Base-by-base conservation (phyloP, 2,888 invertebrate species). In the Dendrolimus pini region DNA sequence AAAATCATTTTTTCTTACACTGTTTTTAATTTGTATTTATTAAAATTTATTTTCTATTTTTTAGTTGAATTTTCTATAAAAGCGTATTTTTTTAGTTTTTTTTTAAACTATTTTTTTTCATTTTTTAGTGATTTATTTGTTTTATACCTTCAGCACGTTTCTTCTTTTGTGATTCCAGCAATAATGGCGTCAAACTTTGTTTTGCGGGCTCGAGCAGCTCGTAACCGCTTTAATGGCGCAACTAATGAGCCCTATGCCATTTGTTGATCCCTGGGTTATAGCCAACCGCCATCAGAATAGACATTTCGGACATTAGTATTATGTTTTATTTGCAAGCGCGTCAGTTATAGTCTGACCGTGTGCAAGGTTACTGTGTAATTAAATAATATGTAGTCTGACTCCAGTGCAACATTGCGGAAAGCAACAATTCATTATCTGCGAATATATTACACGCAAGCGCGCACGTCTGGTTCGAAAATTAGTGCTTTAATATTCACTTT, bases 201-300 rank as follows among this genome's bases (percentile, higher is more conserved):
- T 67, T 66, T 65, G 69, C 59, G 67, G 65, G 64, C 68, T 69
- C 72, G 65, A 67, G 70, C 58, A 57, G 74, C 58, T 77, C 78
- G 75, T 79, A 71, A 79, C 68, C 54, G 58, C 60, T 68, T 74
- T 77, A 71, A 78, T 75, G 69, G 68, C 61, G 57, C 61, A 54
- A 56, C 71, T 77, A 78, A 79, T 77, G 77, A 76, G 71, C 69
- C 13, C n/a, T 41, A n/a, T 30, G 53, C 18, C 53, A 55, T 58
- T 58, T 55, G 53, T 53, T 41, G 55, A 58, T 55, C 55, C 42
- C 53, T 53, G 30, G 55, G 55, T 53, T 55, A 9, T 41, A 53
- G 41, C 42, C 30, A 55, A 47, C 47, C 47, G 47, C 47, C 47
- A 47, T 12, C 0, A 47, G 47, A 47, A 47, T 47, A 47, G 47